Evolutionary conservation across 2,888 invertebrate genomes (phyloP), one percentile per base, ranked within the genome.

Genomic region (Cecidostiba fungosa): DNA sequence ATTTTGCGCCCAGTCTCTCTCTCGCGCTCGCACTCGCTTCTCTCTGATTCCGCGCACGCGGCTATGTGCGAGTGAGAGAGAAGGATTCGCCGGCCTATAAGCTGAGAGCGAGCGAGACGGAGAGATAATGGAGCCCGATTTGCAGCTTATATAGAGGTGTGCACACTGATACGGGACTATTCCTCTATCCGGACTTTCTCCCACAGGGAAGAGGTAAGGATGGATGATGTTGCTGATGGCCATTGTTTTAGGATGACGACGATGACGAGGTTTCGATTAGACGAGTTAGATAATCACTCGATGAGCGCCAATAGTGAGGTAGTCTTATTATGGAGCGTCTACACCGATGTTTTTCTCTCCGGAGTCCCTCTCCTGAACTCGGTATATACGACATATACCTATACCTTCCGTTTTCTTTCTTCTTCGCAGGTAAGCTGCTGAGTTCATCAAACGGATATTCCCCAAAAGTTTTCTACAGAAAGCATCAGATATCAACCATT

Each of bases 1-100:
- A 84, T 84, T 79, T 74, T 62, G 79, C 79, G 54, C 43, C 19
- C 76, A 32, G 69, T 59, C 19, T 16, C 62, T 23, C 26, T 23
- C n/a, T 23, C 62, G 23, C 59, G 23, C 59, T 59, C 54, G 1
- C 54, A 10, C 59, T 59, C 62, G 26, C 62, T 62, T 62, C 62
- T 26, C 62, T 62, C 62, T 66, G 47, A n/a, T 4, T 54, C 23
- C 54, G n/a, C 8, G 50, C 47, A 14, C 50, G 50, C 3, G 16
- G 3, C 50, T 19, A 10, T 39, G 43, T 12, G 19, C 50, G 16
- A 4, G 50, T 4, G 50, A 16, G 19, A 16, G 3, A 19, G 50
- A 19, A 5, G 19, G 50, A 16, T 19, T 16, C 19, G 50, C 50
- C 19, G 50, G 16, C 3, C 50, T 1, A n/a, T n/a, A 6, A 59